A percentile compares a stretch with the other conserved stretches of the same genome.
These are phyloP conservation scores for Ashinkailepas kermadecensis DNA, from an alignment of 2,888 invertebrate genomes.

Conservation along the genomic window DNA sequence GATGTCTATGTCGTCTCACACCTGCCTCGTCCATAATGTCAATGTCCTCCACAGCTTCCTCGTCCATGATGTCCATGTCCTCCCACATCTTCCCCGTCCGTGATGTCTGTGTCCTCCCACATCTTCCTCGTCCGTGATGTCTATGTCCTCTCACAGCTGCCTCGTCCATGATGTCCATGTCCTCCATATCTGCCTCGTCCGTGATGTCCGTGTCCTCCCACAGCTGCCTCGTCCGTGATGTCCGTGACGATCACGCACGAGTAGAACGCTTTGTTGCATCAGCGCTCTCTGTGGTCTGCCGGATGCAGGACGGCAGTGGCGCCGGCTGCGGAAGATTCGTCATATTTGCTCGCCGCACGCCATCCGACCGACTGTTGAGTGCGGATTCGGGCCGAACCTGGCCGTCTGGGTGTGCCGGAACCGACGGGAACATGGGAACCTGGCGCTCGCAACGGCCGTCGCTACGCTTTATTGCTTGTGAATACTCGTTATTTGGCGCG, in stretches of 20 bases:
- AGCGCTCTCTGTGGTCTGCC: background rate
- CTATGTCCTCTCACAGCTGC: too few species aligned
- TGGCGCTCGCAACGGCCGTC: conserved; percentile 9
- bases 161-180: too few species aligned
- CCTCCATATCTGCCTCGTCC: too few species aligned
- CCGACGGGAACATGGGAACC: background rate
- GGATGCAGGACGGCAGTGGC: background rate
- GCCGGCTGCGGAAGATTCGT: background rate
- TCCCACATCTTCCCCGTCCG: too few species aligned
- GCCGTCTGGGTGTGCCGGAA: background rate
- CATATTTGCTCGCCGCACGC: background rate
- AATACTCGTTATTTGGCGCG: conserved; percentile 23
- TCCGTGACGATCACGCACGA: background rate
- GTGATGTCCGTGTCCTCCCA: too few species aligned
- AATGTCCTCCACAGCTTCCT: too few species aligned
- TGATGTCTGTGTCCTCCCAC: too few species aligned
- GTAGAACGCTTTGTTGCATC: background rate
- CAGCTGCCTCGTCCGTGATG: too few species aligned
- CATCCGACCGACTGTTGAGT: background rate
- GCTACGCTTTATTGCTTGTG: conserved; percentile 22
- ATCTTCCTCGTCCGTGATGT: too few species aligned
- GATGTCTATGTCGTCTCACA: too few species aligned
- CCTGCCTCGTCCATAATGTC: too few species aligned
- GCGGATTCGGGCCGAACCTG: background rate
- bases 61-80: too few species aligned